Evolutionary conservation across 1,140 invertebrate genomes (phyloP), one percentile per base, ranked within the genome.

Genomic region (Zaprionus davidi): DNA sequence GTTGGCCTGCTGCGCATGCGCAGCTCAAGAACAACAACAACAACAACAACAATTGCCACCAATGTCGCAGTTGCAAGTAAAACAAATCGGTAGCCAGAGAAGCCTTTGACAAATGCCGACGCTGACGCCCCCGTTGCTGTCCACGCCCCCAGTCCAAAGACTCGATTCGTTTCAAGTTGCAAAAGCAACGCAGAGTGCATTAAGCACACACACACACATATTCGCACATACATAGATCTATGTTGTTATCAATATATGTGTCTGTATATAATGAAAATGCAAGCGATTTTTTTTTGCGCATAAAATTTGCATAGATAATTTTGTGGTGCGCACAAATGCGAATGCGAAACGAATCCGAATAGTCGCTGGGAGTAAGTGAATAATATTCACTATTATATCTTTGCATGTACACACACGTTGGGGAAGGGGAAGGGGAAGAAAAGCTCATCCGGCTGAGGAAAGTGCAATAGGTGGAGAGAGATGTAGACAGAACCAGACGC

Each of bases 241-340:
- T 88, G 83, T 88, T 88, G 83, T 88, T 87, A 88, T 87, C 83
- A 85, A 85, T 76, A 76, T 71, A 13, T 34, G 31, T 11, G 9
- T 34, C 3, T 34, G 31, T 34, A 34, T 36, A 17, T 44, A 66
- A 66, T 66, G 63, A 66, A 85, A 85, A 78, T 62, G 58, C 64
- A 73, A 68, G 46, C 49, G 26, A 56, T 71, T 71, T 59, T 55
- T 55, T 28, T 64, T 88, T 68, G 63, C 66, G 84, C 84, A 87
- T 83, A 81, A 70, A 87, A 87, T 87, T 87, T 87, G 81, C 84
- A 87, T 87, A 88, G 83, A 82, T 82, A 71, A 76, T 78, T 62
- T 65, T 6, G n/a, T 7, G 17, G 41, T 46, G 31, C 53, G 22
- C 34, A 57, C 44, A 12, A 53, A 53, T 67, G 56, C 62, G n/a